Evolutionary conservation across 1,140 invertebrate species (phyloP), one percentile per base, ranked within the genome.

Genomic region (Lepeophtheirus salmonis): DNA sequence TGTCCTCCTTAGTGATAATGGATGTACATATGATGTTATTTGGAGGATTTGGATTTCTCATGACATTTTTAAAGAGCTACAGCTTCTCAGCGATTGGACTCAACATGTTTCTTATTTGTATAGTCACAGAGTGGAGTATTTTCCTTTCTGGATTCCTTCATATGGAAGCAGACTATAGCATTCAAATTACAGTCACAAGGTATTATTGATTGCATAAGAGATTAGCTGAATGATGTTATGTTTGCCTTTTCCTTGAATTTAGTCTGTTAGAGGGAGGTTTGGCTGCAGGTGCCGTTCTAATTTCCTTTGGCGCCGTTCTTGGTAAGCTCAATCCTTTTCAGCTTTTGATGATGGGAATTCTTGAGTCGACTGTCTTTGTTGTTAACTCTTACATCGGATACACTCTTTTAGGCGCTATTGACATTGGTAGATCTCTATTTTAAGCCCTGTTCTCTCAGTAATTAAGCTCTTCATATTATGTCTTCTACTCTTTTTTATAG

Each of bases 11-110:
- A 73, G 72, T 74, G 67, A 75, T 77, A 62, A 71, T 76, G 65
- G 76, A 78, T 68, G 71, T 77, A 0, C 75, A 76, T 64, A 72
- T 76, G 17, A 77, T 77, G 76, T 73, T 79, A 21, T 74, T 77
- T 64, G 66, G 77, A 30, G 78, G 78, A 21, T 78, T 78, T 64
- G 77, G 77, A 6, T 79, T 78, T 64, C 65, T 79, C 59, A 77
- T 78, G 73, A 77, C 76, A 13, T 79, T 78, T 65, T 65, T 79
- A 21, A 76, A 76, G 65, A 66, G 70, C 16, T 78, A 78, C 64
- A 75, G 76, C 12, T 77, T 71, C 66, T 69, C 69, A 2, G 72
- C 73, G 18, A 69, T 77, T 17, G 70, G 74, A 3, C 62, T 76
- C 18, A 78, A 75, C 62, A 66, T 78, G 53, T 65, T 79, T 24